These are phyloP conservation scores for Sebastes minor DNA, from an alignment of 2,797 vertebrate genomes.

Conservation along the genomic window DNA sequence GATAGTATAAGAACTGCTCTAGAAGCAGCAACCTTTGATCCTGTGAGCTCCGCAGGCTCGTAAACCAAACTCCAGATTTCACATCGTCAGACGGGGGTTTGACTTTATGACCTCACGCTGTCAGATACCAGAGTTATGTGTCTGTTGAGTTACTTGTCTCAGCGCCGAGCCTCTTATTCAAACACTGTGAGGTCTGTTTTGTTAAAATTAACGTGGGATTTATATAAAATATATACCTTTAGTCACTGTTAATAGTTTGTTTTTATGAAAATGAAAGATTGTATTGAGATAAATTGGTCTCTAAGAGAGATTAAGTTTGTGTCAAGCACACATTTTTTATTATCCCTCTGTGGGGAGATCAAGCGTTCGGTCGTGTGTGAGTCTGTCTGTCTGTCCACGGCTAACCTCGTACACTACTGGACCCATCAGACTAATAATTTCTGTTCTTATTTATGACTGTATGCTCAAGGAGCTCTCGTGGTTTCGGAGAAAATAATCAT, in stretches of 20 bases:
- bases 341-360: background rate
- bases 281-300: background rate
- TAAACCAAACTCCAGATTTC: background rate
- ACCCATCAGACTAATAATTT: background rate
- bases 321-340: background rate
- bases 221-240: fast-evolving
- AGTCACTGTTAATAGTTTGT: background rate
- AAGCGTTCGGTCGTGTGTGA: background rate
- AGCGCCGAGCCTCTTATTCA: background rate
- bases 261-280: background rate
- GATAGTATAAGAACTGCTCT: background rate
- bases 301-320: background rate
- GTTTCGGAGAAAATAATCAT: too few relatives aligned
- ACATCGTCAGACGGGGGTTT: background rate
- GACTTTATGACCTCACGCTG: background rate
- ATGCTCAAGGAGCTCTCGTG: background rate
- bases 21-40: background rate
- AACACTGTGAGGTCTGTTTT: background rate
- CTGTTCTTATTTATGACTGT: background rate
- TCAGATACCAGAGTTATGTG: background rate
- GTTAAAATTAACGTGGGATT: background rate
- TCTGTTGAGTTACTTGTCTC: background rate
- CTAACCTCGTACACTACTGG: background rate
- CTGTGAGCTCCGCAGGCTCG: background rate
- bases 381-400: background rate